Evolutionary conservation across 2,888 invertebrate genomes (phyloP).

Genomic region (Lomographa bimaculata): DNA sequence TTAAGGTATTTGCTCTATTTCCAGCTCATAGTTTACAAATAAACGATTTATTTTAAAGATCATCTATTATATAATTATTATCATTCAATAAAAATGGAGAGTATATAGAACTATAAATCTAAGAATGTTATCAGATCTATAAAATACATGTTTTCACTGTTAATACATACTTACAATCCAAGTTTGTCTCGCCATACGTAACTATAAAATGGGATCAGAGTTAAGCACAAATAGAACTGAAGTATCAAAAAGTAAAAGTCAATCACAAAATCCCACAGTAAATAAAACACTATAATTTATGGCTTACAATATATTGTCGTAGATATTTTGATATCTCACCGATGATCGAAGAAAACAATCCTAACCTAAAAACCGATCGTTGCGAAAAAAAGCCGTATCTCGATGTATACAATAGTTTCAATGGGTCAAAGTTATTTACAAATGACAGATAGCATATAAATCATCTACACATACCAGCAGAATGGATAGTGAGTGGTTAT

Average conservation of each 20-base stretch:
- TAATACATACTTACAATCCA: constrained; percentile 29
- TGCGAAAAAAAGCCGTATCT: constrained; percentile 43
- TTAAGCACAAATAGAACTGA: too few species aligned
- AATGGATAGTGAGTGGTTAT: constrained; percentile 55
- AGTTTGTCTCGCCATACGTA: constrained; percentile 31
- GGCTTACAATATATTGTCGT: constrained; percentile 30
- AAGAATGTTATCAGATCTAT: constrained; percentile 13
- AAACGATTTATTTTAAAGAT: too few species aligned
- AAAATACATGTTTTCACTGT: constrained; percentile 22
- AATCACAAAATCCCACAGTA: constrained; percentile 21
- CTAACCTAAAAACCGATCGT: constrained; percentile 49
- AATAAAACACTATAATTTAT: constrained; percentile 49
- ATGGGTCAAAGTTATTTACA: constrained; percentile 59
- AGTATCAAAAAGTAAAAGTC: constrained; percentile 45
- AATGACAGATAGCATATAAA: constrained; percentile 64
- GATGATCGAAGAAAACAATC: constrained; percentile 30
- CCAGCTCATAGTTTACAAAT: too few species aligned
- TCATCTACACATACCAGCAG: constrained; percentile 64
- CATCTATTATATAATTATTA: too few species aligned
- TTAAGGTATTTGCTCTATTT: too few species aligned
- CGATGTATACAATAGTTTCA: constrained; percentile 46
- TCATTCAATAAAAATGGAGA: too few species aligned
- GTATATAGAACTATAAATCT: too few species aligned
- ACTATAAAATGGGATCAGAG: constrained; percentile 38
- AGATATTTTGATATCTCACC: constrained; percentile 28